Evolutionary conservation across 2,888 invertebrate genomes (phyloP), one percentile per base, ranked within the genome.

Genomic region (Gastracanthus pulcherrimus): DNA sequence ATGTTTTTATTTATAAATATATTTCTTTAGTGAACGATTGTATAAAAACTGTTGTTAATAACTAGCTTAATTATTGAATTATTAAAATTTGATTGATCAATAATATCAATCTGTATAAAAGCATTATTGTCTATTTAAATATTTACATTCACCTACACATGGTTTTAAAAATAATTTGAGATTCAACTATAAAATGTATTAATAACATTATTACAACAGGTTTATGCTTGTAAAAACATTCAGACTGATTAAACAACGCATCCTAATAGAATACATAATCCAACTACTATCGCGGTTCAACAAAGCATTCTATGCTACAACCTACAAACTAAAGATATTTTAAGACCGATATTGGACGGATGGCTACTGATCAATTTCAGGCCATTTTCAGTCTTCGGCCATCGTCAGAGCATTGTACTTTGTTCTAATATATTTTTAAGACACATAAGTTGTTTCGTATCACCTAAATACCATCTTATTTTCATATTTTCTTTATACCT

Each of bases 351-450:
- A 87, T 85, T 88, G 89, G 89, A 90, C 89, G 89, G 88, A 87
- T 80, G 78, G 75, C 70, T 60, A 26, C 69, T 82, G 51, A 85
- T 80, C 84, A 58, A 60, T 75, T 80, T 84, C 82, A 84, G 84
- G 86, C 83, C 83, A 85, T 84, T 85, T 83, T 89, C 89, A 90
- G 89, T 89, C 89, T 89, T 88, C 83, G 81, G 80, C 86, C 85
- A 81, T 81, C 76, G 78, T 75, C 34, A 36, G 66, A 67, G 19
- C 11, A 31, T 58, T 55, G 55, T 67, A 76, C 31, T 38, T 83
- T 64, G 55, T 26, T 60, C 19, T 5, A 38, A 41, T 60, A 26
- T 16, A 0, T 31, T 58, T 71, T 55, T 55, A 38, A 71, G 29
- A 71, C 26, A 71, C 3, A 36, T 34, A 29, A 67, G 5, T 48